phyloP scores from a whole-genome alignment of 2,113 vertebrate genomes.

The Rostratula benghalensis region DNA sequence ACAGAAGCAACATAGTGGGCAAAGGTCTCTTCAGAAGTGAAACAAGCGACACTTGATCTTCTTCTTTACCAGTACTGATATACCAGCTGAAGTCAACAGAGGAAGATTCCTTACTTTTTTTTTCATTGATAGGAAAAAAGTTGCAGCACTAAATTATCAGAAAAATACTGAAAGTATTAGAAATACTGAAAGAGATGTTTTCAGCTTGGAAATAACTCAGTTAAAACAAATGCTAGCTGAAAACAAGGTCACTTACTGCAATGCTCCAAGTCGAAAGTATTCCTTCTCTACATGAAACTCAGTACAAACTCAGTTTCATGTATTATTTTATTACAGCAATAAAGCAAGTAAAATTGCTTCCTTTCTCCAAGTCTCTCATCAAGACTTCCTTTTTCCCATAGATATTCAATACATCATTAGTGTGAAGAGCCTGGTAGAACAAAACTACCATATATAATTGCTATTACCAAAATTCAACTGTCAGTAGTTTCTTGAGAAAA shows the following conservation, averaged over 20 bases:
- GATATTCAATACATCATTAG: neutral
- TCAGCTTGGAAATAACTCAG: neutral
- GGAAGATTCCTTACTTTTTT: neutral
- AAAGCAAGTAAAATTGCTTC: neutral
- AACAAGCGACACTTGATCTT: neutral
- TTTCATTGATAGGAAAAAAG: neutral
- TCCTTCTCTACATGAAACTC: neutral
- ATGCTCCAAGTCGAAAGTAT: neutral
- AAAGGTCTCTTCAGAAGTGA: neutral
- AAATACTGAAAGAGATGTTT: neutral
- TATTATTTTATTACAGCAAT: neutral
- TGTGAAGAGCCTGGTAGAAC: neutral
- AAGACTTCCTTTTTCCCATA: neutral
- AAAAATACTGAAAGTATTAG: neutral
- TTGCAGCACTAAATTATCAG: neutral
- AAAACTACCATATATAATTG: neutral
- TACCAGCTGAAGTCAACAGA: neutral
- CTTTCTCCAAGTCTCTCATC: neutral
- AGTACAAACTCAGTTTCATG: neutral
- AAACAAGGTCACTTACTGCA: neutral
- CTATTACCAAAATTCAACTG: neutral
- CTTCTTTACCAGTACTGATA: neutral
- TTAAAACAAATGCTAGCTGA: neutral
- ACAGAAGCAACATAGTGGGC: neutral
- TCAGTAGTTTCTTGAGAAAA: neutral